Evolutionary conservation across 2,113 vertebrate species (phyloP).

Genomic region (Mesitornis unicolor): DNA sequence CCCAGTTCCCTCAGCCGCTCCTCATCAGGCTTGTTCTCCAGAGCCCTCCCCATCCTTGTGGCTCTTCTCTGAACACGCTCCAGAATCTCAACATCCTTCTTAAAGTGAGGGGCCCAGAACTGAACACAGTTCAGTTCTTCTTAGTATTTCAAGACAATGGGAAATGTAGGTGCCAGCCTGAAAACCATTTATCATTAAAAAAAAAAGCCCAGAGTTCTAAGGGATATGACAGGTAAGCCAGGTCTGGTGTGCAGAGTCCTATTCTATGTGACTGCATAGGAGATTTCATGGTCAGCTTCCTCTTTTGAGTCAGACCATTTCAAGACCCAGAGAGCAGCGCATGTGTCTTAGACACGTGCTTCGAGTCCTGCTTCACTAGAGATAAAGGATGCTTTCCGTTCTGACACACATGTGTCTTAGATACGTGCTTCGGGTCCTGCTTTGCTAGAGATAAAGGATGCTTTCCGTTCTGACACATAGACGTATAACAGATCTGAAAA

Average conservation of each 20-base stretch:
- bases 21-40: too few relatives aligned
- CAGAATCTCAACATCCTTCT: too few relatives aligned
- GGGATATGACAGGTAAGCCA: neutral
- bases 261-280: fast-evolving
- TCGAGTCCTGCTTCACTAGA: neutral
- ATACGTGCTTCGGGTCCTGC: neutral
- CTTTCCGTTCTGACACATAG: neutral
- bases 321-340: neutral
- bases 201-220: neutral
- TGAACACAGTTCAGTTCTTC: too few relatives aligned
- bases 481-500: neutral
- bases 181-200: neutral
- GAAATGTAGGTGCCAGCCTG: neutral
- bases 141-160: neutral
- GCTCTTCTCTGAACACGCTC: too few relatives aligned
- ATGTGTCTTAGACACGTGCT: neutral
- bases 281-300: neutral
- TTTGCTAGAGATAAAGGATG: neutral
- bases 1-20: too few relatives aligned
- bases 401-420: neutral
- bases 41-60: too few relatives aligned
- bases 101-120: too few relatives aligned
- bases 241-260: neutral
- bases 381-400: neutral
- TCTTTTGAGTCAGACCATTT: neutral